phyloP scores from a whole-genome alignment of 2,797 vertebrate genomes.

The Takifugu ocellatus region DNA sequence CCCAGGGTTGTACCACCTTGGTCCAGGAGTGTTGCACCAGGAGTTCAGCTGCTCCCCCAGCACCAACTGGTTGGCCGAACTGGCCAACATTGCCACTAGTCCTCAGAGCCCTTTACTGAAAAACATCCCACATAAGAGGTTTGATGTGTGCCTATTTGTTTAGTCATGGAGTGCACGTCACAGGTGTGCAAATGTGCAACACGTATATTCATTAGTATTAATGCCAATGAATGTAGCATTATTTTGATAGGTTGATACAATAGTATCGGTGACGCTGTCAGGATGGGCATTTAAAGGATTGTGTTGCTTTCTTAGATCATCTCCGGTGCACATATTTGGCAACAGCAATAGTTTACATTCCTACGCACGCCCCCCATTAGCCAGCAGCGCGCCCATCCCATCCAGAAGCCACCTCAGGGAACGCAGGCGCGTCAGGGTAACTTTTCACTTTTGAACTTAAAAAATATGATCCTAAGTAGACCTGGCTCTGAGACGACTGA shows the following conservation, averaged over 20 bases:
- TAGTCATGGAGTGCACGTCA: too few species aligned
- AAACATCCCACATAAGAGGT: conserved; percentile 77
- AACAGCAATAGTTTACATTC: conserved; percentile 99
- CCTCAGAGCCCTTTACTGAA: conserved; percentile 96
- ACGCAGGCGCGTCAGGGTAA: conserved; percentile 81
- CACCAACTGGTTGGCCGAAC: conserved; percentile 91
- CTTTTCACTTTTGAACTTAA: conserved; percentile 12
- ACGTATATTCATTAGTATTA: too few species aligned
- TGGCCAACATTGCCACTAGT: conserved; percentile 97
- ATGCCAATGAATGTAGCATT: neutral
- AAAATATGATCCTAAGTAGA: neutral
- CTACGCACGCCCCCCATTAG: conserved; percentile 96
- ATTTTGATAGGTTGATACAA: neutral
- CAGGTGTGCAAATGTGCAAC: too few species aligned
- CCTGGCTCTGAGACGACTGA: neutral
- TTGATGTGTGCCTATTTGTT: conserved; percentile 7
- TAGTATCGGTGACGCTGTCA: neutral
- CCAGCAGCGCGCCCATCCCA: conserved; percentile 82
- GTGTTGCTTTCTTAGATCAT: conserved; percentile 78
- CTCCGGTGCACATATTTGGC: conserved; percentile 97
- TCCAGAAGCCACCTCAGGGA: conserved; percentile 87
- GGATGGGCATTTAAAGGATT: neutral
- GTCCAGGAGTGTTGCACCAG: conserved; percentile 89
- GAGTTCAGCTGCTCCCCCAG: conserved; percentile 82
- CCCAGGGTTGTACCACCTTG: conserved; percentile 85